Conservation (phyloP, 2,888 invertebrate species). For the Caenorhabditis imperialis region DNA sequence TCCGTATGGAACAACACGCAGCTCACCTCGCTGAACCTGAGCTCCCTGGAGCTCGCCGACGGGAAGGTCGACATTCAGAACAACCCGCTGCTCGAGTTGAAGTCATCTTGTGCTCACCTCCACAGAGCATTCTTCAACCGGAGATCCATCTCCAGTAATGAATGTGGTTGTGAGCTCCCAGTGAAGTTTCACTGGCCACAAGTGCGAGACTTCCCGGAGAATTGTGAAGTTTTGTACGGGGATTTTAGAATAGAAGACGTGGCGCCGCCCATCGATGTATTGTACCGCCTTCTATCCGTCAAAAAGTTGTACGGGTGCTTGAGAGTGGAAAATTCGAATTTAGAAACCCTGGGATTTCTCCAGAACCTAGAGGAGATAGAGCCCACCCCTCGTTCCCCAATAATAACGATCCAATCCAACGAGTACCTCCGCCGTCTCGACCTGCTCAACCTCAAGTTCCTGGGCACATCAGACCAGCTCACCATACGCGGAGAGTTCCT, state of each 20-base stretch:
- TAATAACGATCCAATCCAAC: too few relatives aligned
- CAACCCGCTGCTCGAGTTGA: constrained; percentile 17
- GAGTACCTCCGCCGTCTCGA: constrained; percentile 18
- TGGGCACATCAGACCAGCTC: neutral
- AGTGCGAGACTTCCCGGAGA: constrained; percentile 11
- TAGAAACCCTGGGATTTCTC: constrained; percentile 27
- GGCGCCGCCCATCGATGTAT: constrained; percentile 12
- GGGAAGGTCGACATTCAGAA: constrained; percentile 16
- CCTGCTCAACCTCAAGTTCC: constrained; percentile 12
- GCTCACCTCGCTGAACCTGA: constrained; percentile 1
- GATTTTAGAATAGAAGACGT: constrained; percentile 5
- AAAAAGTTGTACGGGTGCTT: constrained; percentile 19
- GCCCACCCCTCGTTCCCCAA: constrained; percentile 18
- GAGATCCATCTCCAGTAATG: constrained; percentile 13
- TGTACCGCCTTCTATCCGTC: constrained; percentile 12
- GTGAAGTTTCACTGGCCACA: constrained; percentile 13
- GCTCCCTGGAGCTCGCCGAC: constrained; percentile 6
- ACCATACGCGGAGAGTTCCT: neutral
- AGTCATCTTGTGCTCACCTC: constrained; percentile 7
- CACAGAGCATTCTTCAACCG: constrained; percentile 20
- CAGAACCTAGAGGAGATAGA: constrained; percentile 27
- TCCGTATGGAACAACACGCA: constrained; percentile 17
- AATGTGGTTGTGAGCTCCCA: constrained; percentile 36
- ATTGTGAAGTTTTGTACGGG: constrained; percentile 33
- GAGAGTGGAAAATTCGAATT: neutral